Evolutionary conservation across 2,888 invertebrate species (phyloP), one percentile per base, ranked within the genome.

Genomic region (Diplazon laetatorius): DNA sequence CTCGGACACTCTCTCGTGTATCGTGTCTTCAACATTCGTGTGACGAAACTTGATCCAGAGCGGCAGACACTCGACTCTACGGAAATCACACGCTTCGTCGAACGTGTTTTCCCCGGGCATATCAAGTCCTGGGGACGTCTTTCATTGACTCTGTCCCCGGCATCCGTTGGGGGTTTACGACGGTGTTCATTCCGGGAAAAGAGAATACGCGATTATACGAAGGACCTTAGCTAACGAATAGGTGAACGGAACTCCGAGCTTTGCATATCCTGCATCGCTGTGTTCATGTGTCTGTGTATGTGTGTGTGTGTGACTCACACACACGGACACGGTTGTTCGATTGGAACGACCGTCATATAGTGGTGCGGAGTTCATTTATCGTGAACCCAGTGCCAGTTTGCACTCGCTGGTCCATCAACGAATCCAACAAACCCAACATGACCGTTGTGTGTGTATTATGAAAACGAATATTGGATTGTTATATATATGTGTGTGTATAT

Each of bases 161-260:
- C 77, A 82, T 79, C 87, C 88, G 57, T 66, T 60, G 87, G 88
- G 89, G 85, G 85, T 84, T 59, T 39, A n/a, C n/a, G n/a, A n/a
- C n/a, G n/a, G 42, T 65, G 57, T 71, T 80, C 69, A 68, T 79
- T 80, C 81, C 82, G 82, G 80, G 84, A 87, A 89, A 90, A 90
- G 89, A 86, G 89, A 90, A 90, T 90, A 85, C 84, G 79, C 88
- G 89, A 90, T 89, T 89, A 89, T 86, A 78, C 78, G 48, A 22
- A 18, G 68, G 71, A 79, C 76, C 71, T 76, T 72, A 39, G 42
- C 63, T 80, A 69, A 59, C 71, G 73, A 72, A 76, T 72, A 65
- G 66, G 16, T 59, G 71, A 55, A 55, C 62, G 14, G 30, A 14
- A 37, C 8, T 16, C 12, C 12, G 14, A 35, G 1, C 52, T 50